Base-by-base conservation (phyloP, 2,888 invertebrate genomes). In the Aporophyla lueneburgensis region DNA sequence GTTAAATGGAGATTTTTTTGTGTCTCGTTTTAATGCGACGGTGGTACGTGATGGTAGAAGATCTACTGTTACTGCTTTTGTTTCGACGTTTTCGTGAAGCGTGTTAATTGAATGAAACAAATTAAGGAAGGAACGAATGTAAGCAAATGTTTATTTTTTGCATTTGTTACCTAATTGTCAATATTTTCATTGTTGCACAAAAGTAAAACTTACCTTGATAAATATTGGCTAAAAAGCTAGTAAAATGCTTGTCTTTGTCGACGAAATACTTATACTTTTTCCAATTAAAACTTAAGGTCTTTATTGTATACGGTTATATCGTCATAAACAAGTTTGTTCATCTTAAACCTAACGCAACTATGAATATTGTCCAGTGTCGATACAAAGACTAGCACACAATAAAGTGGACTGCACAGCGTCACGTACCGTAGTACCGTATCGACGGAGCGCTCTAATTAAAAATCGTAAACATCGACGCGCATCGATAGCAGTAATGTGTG, bases 391-490 rank as follows among this genome's bases (percentile, higher is more conserved):
- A 80, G 76, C 68, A 59, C 76, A 87, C 87, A 85, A 87, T 81
- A 81, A 71, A 84, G 78, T 59, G 80, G 68, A 83, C 75, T 81
- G 78, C 75, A 76, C 65, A 56, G 68, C 77, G 71, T 89, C 88
- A 88, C 89, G 88, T 88, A 86, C 74, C 33, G 71, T 80, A 83
- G 88, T 88, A 86, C 74, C 33, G 71, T 80, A 83, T 80, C 87
- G 84, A 85, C 70, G 76, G 54, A 69, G 80, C 75, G 88, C 89
- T 91, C 92, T 93, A 93, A 93, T 93, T 93, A 93, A 93, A 93
- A 93, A 91, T 90, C 90, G 93, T 93, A 93, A 93, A 93, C 91
- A 91, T 91, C 73, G 78, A 74, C 86, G 84, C 74, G 78, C 76
- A 81, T 70, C 83, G 83, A 89, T 87, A 76, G 80, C 80, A 71